phyloP scores from a whole-genome alignment of 2,888 invertebrate genomes.

The Rotaria magnacalcarata region DNA sequence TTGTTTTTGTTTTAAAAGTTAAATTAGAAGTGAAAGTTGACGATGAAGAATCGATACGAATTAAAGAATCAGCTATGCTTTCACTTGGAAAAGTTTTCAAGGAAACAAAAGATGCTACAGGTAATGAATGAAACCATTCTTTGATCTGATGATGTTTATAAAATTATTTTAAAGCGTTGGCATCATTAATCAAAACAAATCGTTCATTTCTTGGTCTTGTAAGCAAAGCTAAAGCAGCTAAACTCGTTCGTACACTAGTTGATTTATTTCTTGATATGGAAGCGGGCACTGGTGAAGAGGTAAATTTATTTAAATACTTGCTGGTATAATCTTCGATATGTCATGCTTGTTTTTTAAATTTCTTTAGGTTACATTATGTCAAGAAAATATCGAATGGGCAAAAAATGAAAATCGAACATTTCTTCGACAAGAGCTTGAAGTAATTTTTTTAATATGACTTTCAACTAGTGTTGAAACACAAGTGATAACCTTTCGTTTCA shows the following conservation, averaged over 20 bases:
- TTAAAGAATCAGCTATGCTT: conserved; percentile 86
- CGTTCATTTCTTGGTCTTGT: conserved; percentile 88
- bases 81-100: conserved; percentile 85
- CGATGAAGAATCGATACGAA: conserved; percentile 80
- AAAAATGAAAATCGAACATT: conserved; percentile 94
- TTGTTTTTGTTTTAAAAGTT: conserved; percentile 50
- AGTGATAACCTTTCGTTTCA: too few relatives aligned
- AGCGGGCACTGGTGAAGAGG: conserved; percentile 87
- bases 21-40: conserved; percentile 53
- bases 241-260: conserved; percentile 88
- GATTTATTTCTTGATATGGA: conserved; percentile 95
- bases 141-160: background rate
- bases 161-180: conserved; percentile 57
- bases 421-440: conserved; percentile 85
- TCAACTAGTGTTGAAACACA: too few relatives aligned
- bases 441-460: background rate
- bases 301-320: conserved; percentile 55
- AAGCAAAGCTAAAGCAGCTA: conserved; percentile 98
- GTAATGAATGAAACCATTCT: conserved; percentile 52
- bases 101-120: conserved; percentile 78
- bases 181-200: conserved; percentile 80
- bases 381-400: conserved; percentile 98
- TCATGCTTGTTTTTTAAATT: background rate
- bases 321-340: background rate
- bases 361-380: conserved; percentile 61